These are phyloP conservation scores for Leptarthrus brevirostris DNA, from an alignment of 2,888 invertebrate genomes.

Conservation along the genomic window DNA sequence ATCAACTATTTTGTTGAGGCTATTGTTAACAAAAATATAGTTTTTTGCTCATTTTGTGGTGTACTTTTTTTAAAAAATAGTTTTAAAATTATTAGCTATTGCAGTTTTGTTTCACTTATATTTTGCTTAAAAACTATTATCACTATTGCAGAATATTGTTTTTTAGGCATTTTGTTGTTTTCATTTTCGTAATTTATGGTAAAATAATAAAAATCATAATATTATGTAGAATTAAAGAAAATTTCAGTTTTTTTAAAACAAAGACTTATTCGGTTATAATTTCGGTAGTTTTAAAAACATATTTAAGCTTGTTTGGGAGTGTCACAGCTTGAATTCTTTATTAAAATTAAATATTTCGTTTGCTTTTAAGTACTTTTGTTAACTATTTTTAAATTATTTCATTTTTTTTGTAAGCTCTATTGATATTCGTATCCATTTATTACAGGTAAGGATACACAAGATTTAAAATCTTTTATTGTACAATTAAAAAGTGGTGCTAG, in stretches of 20 bases:
- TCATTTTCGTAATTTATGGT: conserved; percentile 18
- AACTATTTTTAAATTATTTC: no score
- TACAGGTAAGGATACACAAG: no score
- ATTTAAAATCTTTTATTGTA: no score
- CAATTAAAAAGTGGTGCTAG: no score
- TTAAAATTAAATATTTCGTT: no score
- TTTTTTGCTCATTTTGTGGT: conserved; percentile 52
- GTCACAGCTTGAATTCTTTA: no score
- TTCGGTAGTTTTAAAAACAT: no score
- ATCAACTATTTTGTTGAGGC: conserved; percentile 56
- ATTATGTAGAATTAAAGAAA: background rate
- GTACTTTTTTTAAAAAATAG: conserved; percentile 47
- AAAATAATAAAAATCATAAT: conserved; percentile 3
- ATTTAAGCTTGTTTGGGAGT: no score
- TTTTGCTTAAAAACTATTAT: conserved; percentile 64
- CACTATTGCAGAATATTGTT: conserved; percentile 67
- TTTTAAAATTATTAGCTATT: conserved; percentile 49
- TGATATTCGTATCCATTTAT: no score
- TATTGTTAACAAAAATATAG: conserved; percentile 58
- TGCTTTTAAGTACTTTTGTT: no score
- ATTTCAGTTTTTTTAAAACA: background rate
- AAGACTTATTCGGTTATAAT: background rate
- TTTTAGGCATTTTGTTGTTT: conserved; percentile 47
- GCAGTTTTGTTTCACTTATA: conserved; percentile 54
- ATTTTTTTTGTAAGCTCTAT: no score